A percentile compares a stretch with the other conserved stretches of the same genome.
phyloP scores from a whole-genome alignment of 2,888 invertebrate species.

The Linnaemya tessellans region DNA sequence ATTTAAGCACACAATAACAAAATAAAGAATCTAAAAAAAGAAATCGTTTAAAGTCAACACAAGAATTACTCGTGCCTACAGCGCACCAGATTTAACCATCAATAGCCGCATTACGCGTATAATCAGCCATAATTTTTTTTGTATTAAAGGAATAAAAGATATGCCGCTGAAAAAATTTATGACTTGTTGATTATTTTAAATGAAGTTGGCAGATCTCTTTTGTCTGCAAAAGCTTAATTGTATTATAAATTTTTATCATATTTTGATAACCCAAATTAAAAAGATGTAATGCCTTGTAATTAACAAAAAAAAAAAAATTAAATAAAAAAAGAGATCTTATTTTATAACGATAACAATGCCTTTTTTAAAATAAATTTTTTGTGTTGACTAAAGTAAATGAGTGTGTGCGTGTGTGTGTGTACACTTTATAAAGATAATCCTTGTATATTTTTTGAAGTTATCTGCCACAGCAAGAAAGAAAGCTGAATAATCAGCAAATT shows the following conservation, averaged over 20 bases:
- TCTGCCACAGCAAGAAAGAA: constrained; percentile 5
- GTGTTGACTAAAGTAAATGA: too few species aligned
- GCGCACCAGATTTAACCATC: too few species aligned
- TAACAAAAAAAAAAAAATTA: too few species aligned
- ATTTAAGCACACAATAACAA: too few species aligned
- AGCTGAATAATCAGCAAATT: constrained; percentile 68
- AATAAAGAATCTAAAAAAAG: too few species aligned
- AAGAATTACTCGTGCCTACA: too few species aligned
- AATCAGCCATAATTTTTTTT: too few species aligned
- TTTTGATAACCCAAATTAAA: background rate
- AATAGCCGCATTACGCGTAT: too few species aligned
- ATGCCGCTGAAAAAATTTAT: too few species aligned
- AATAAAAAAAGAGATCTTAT: background rate
- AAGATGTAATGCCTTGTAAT: background rate
- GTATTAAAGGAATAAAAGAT: too few species aligned
- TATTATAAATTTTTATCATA: background rate
- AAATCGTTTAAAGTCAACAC: too few species aligned
- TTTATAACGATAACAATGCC: background rate
- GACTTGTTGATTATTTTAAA: too few species aligned
- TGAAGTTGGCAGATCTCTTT: background rate
- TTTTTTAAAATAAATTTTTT: background rate
- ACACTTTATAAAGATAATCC: constrained; percentile 25
- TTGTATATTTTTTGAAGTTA: background rate
- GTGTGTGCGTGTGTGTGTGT: background rate
- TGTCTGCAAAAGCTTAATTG: constrained; percentile 5